Base-by-base conservation (phyloP, 2,797 vertebrate species). In the Argya squamiceps region DNA sequence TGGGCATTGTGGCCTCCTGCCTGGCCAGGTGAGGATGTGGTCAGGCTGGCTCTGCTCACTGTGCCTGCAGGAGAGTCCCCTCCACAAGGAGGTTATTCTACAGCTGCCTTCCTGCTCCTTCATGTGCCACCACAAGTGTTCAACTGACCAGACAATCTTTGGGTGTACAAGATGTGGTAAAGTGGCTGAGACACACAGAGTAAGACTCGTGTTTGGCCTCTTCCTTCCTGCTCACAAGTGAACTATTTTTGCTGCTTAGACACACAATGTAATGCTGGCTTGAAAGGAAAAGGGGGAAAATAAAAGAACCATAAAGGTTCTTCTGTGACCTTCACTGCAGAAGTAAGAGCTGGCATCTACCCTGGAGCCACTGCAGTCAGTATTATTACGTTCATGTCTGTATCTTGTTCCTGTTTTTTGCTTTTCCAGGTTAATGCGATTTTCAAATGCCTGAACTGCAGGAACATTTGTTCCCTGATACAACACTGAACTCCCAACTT, bases 351-450 rank as follows among this genome's bases (percentile, higher is more conserved):
- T 96, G 80, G 69, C 77, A 88, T 90, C 36, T 96, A 68, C 76
- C 83, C 83, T 39, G 63, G 37, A 94, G 86, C 36, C 64, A 64
- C 83, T 56, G 73, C 44, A 95, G 81, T 91, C 84, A 93, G 79
- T 34, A 59, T 82, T 83, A 24, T 94, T 91, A 73, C 2, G 3
- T 71, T 92, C 63, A 91, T 21, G 47, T 97, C 81, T 95, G n/a
- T 70, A 73, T 93, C 75, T 96, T 94, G 47, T 78, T 83, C 75
- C 89, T 73, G 76, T 91, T 94, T 94, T 87, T 83, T 77, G 34
- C 74, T 96, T 96, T 96, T 96, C 47, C 94, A 96, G 92, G 95
- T 93, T 96, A 96, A 95, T 93, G 60, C 0, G 1, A 91, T 97
- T 96, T 89, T 85, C 15, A 12, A 87, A 80, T 88, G 91, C 90